A percentile compares a stretch with the other conserved stretches of the same genome.
These are phyloP conservation scores for Neoitamus cyanurus DNA, from an alignment of 2,888 invertebrate genomes.

Conservation along the genomic window DNA sequence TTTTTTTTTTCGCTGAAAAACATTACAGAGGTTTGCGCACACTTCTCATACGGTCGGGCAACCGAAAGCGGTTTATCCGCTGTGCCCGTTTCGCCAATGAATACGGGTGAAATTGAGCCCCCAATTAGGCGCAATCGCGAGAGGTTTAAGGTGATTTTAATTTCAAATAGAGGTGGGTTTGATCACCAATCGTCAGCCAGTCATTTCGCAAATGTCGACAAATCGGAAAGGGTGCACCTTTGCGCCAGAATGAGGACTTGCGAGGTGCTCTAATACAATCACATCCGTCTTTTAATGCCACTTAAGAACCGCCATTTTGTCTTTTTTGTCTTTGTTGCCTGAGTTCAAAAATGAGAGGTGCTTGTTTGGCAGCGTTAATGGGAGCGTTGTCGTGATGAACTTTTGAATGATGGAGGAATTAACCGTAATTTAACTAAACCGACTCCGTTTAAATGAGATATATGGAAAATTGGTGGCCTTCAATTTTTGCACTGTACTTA, in stretches of 20 bases:
- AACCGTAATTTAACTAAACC: not conserved
- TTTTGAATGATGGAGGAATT: not conserved
- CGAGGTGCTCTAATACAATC: not conserved
- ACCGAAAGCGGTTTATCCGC: not conserved
- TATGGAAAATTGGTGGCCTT: not conserved
- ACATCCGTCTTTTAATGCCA: not conserved
- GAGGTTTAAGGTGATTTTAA: constrained; percentile 22
- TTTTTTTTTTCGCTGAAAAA: not conserved
- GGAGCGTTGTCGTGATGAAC: not conserved
- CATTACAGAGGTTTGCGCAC: constrained; percentile 15
- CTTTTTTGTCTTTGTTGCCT: not conserved
- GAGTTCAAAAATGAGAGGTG: not conserved
- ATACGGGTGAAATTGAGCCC: constrained; percentile 36
- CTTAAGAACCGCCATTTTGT: not conserved
- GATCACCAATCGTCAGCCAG: not conserved
- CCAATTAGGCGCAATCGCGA: constrained; percentile 1
- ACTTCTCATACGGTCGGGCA: not conserved
- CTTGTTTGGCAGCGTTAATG: not conserved
- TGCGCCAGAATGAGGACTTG: not conserved
- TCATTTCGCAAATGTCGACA: not conserved
- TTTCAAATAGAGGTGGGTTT: not conserved
- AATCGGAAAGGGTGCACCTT: not conserved
- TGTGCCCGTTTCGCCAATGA: constrained; percentile 13
- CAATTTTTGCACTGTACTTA: not conserved
- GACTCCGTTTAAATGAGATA: not conserved